These are phyloP conservation scores for Sterrhoptilus dennistouni DNA, from an alignment of 2,113 vertebrate genomes.

Conservation along the genomic window DNA sequence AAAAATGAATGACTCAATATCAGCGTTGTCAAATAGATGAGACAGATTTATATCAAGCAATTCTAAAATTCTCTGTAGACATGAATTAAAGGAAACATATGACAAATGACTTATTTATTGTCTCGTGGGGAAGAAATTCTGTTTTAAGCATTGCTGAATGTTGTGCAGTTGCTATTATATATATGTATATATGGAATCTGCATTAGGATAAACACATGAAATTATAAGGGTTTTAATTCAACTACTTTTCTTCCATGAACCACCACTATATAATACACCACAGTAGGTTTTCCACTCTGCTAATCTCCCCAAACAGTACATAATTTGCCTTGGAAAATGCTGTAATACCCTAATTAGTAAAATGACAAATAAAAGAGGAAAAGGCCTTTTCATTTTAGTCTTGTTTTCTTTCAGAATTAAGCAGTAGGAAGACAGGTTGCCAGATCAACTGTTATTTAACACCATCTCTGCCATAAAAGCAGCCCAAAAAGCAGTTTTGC, in stretches of 20 bases:
- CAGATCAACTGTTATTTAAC: not conserved
- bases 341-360: conserved; percentile 73
- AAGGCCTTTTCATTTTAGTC: conserved; percentile 9
- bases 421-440: not conserved
- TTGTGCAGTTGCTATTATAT: not conserved
- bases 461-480: not conserved
- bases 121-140: conserved; percentile 30
- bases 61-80: conserved; percentile 49
- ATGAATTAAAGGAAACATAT: conserved; percentile 50
- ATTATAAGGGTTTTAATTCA: not conserved
- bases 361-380: conserved; percentile 55
- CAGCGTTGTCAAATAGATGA: conserved; percentile 26
- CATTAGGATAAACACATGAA: not conserved
- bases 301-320: conserved; percentile 58
- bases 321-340: conserved; percentile 70
- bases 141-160: conserved; percentile 50
- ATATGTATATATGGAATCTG: not conserved
- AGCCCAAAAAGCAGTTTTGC: not conserved
- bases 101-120: conserved; percentile 17
- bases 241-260: conserved; percentile 22
- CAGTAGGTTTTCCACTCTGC: conserved; percentile 41
- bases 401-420: conserved; percentile 30
- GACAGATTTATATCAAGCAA: conserved; percentile 35
- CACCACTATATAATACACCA: conserved; percentile 33
- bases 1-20: conserved; percentile 46